Conservation (phyloP, 2,113 vertebrate species). For the Gorsachius goisagi region DNA sequence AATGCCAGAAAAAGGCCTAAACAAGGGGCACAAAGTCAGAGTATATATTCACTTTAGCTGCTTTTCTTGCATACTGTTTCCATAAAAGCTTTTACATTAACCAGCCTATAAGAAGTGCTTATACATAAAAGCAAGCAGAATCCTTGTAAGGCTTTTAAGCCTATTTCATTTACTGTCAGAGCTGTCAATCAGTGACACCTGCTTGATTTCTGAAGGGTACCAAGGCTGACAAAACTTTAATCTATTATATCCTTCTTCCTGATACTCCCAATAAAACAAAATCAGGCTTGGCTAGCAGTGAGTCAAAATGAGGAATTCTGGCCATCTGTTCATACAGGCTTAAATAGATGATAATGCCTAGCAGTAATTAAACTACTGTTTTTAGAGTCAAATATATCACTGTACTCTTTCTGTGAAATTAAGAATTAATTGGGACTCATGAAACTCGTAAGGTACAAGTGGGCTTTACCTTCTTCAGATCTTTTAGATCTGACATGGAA, state of each 20-base stretch:
- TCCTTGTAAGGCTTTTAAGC: neutral
- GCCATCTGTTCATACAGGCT: neutral
- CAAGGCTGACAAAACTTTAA: neutral
- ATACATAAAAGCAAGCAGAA: neutral
- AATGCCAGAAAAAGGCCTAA: slow-evolving; percentile 86
- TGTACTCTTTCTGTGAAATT: neutral
- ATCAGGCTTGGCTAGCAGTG: neutral
- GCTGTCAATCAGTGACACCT: neutral
- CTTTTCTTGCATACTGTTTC: neutral
- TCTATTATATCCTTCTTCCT: neutral
- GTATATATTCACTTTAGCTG: neutral
- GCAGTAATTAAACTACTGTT: neutral
- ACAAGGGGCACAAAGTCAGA: neutral
- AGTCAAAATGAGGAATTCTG: neutral
- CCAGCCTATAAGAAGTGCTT: neutral
- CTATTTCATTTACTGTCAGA: neutral
- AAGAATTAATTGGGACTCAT: neutral
- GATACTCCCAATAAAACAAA: neutral
- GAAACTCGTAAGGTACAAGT: neutral
- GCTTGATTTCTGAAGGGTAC: neutral
- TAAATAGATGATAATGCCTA: neutral
- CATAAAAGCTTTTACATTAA: neutral
- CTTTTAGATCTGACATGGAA: slow-evolving; percentile 64
- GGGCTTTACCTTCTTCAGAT: slow-evolving; percentile 77
- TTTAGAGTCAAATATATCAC: neutral